Conservation (phyloP, 1,140 invertebrate species). For the Stegodyphus dumicola region DNA sequence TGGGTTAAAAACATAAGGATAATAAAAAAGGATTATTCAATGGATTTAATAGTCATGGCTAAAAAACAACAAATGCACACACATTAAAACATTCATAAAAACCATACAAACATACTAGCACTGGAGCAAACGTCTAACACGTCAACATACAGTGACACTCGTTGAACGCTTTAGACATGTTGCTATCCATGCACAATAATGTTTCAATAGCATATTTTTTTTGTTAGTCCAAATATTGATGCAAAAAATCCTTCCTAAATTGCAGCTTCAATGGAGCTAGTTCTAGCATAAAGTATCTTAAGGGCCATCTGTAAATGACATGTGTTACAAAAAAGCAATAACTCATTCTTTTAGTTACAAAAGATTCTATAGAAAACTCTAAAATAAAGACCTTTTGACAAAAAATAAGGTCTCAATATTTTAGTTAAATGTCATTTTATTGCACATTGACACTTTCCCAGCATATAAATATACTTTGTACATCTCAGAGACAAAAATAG, state of each 20-base stretch:
- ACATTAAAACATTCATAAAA: slow-evolving; percentile 58
- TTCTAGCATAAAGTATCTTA: slow-evolving; percentile 10
- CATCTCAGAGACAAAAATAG: slow-evolving; percentile 52
- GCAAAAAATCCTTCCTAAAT: not conserved
- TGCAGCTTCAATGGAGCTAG: slow-evolving; percentile 44
- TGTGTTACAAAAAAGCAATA: slow-evolving; percentile 35
- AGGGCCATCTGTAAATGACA: slow-evolving; percentile 50
- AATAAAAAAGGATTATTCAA: slow-evolving; percentile 44
- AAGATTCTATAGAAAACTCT: slow-evolving; percentile 55
- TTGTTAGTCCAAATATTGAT: not conserved
- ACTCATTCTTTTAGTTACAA: slow-evolving; percentile 22
- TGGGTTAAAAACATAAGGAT: slow-evolving; percentile 58
- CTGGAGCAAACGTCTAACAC: slow-evolving; percentile 28
- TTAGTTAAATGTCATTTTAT: slow-evolving; percentile 52
- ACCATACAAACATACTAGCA: slow-evolving; percentile 57
- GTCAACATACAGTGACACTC: slow-evolving; percentile 6
- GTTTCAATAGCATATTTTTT: slow-evolving; percentile 14
- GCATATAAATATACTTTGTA: slow-evolving; percentile 61
- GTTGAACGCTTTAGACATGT: slow-evolving; percentile 34
- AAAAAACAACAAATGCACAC: slow-evolving; percentile 58
- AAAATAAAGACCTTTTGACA: slow-evolving; percentile 57
- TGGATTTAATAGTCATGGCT: slow-evolving; percentile 55
- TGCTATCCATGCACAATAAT: slow-evolving; percentile 17
- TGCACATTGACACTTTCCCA: slow-evolving; percentile 56
- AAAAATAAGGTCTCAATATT: slow-evolving; percentile 56